Evolutionary conservation across 2,797 vertebrate genomes (phyloP), one percentile per base, ranked within the genome.

Genomic region (Phrynocephalus guinanensis): DNA sequence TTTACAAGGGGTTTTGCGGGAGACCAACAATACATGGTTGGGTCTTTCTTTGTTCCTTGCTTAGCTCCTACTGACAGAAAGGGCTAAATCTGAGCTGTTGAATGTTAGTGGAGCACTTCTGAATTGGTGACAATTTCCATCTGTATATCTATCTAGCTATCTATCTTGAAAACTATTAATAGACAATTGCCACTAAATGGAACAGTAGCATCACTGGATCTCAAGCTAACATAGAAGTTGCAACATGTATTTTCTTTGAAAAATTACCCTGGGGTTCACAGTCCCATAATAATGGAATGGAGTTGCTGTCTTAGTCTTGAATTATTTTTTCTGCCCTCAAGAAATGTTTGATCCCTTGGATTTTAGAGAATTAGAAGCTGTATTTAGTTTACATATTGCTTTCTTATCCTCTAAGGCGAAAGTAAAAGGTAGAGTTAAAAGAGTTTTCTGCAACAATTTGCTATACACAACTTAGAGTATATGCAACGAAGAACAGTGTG

Each of bases 201-300:
- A 60, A 81, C 33, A 71, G n/a, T 3, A 89, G 88, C 82, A 24
- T 6, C 7, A 67, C 20, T 48, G 18, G 72, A 79, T 0, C 82
- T 88, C 56, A 70, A 76, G 89, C 71, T 2, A 1, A n/a, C 0
- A 15, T 60, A 6, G 50, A 67, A 72, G 73, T 83, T 38, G 0
- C 5, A 86, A 33, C 33, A 9, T 48, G 75, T 16, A 60, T 86
- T 38, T 84, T 20, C 15, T 56, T 60, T 38, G 79, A 11, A 38
- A 73, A 83, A 2, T 0, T 18, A 28, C 83, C 26, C 0, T 0
- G 5, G 13, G 63, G 89, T 28, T 50, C 0, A 3, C 63, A 90
- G 10, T 13, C 48, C 1, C 48, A 22, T 2, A 56, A 3, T 56
- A 60, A 8, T 28, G 50, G 8, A 82, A 80, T 76, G 56, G 60